A percentile compares a stretch with the other conserved stretches of the same genome.
These are phyloP conservation scores for Macrobrachium rosenbergii DNA, from an alignment of 1,140 invertebrate species.

Conservation along the genomic window DNA sequence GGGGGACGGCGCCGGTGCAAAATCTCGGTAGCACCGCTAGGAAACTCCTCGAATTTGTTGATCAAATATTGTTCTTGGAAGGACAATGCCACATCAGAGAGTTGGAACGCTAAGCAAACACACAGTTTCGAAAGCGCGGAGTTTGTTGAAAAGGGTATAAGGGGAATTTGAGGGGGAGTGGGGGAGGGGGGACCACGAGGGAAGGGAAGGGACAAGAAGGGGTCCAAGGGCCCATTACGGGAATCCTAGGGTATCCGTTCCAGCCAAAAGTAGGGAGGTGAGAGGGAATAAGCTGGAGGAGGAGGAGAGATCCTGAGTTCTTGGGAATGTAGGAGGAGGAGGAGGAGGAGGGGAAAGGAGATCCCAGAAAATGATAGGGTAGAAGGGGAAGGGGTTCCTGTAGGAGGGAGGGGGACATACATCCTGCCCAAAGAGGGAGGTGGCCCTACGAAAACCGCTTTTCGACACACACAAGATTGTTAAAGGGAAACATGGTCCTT, in stretches of 20 bases:
- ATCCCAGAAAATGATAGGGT: background rate
- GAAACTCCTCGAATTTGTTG: slow-evolving; percentile 63
- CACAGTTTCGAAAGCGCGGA: slow-evolving; percentile 33
- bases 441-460: background rate
- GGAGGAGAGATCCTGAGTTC: background rate
- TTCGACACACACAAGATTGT: background rate
- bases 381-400: background rate
- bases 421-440: background rate
- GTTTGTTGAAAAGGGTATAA: background rate
- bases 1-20: background rate
- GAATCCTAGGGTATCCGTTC: background rate
- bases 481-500: background rate
- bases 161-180: background rate
- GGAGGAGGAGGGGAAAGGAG: background rate
- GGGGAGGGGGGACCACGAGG: background rate
- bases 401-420: background rate
- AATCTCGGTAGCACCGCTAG: slow-evolving; percentile 35
- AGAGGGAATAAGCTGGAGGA: background rate
- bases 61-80: slow-evolving; percentile 62
- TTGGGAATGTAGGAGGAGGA: background rate
- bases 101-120: slow-evolving; percentile 59
- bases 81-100: slow-evolving; percentile 61
- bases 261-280: background rate
- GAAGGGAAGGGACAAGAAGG: background rate
- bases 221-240: background rate